Evolutionary conservation across 2,888 invertebrate species (phyloP), one percentile per base, ranked within the genome.

Genomic region (Myopa testacea): DNA sequence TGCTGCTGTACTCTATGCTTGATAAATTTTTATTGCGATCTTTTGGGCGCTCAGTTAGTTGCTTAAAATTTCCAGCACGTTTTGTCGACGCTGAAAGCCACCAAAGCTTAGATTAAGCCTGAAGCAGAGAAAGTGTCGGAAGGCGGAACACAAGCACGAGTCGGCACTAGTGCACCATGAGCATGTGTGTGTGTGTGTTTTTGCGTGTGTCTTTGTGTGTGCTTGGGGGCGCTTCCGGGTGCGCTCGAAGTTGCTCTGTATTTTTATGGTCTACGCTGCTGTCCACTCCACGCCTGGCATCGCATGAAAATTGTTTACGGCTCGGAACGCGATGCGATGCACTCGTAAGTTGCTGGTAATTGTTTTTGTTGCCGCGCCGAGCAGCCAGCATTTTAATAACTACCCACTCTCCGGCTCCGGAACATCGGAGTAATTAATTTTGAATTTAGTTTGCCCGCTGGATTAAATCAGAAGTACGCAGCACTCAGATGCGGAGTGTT

Each of bases 21-120:
- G 71, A 72, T 16, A 63, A 62, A 63, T 73, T 62, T 45, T 62
- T 40, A 62, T 45, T 63, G 62, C 50, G 34, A 45, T 45, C 73
- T 73, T 73, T 62, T 19, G 50, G 62, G 73, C 58, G 73, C 73
- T 45, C 14, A 60, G 40, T 38, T 16, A 37, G 65, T 65, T 50
- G 19, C 7, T 68, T 68, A 34, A 75, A 68, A 75, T 75, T 67
- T 67, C 58, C 52, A 52, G 34, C 75, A 67, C 75, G 75, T 67
- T 68, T n/a, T 34, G 37, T 52, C 67, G 52, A 19, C 75, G 10
- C 52, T 37, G 68, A 75, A 74, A 68, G 58, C 58, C 40, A 45
- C 38, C 40, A 40, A 7, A 45, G 19, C 40, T 19, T n/a, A 37
- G 72, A 5, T 10, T 3, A 16, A 38, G n/a, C 16, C n/a, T 55